Base-by-base conservation (phyloP, 2,888 invertebrate species). In the Glyphotaelius pellucidus region DNA sequence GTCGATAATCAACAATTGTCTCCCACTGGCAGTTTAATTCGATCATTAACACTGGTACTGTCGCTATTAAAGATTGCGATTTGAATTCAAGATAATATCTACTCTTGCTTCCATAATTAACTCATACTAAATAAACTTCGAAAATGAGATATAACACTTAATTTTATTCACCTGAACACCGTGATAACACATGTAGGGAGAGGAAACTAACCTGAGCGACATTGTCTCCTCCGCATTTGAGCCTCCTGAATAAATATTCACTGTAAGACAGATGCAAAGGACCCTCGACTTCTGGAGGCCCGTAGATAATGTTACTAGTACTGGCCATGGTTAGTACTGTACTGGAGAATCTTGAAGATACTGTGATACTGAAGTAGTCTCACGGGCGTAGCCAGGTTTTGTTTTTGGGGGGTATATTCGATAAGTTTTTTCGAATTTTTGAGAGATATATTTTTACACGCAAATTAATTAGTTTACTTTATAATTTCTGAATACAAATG, bases 241-340 rank as follows among this genome's bases (percentile, higher is more conserved):
- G 81, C 35, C 85, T 35, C n/a, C 52, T 67, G 83, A 90, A 91
- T 25, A 92, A 38, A n/a, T 84, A 89, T 80, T 92, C 91, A 47
- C 92, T 90, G 85, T 81, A 92, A 4, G 91, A 90, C 2, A 91
- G 47, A 47, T 91, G 80, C 32, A 90, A 67, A 19, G 91, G 90
- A n/a, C 91, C 91, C 31, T 90, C 88, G 9, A 92, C n/a, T 88
- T 91, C 91, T 3, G 92, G 90, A n/a, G 91, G 91, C 7, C 92
- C 92, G 30, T n/a, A 42, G 31, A 92, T 80, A 1, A 92, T 90
- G 79, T 90, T 91, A 52, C 89, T 67, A 67, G 87, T 32, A 84
- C 79, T 47, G 47, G 35, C 89, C 92, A 92, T 92, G 15, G 67
- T 80, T 47, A 81, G n/a, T 25, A 31, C 9, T 12, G 30, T 47